Evolutionary conservation across 2,797 vertebrate species (phyloP).

Genomic region (Thunnus albacares): DNA sequence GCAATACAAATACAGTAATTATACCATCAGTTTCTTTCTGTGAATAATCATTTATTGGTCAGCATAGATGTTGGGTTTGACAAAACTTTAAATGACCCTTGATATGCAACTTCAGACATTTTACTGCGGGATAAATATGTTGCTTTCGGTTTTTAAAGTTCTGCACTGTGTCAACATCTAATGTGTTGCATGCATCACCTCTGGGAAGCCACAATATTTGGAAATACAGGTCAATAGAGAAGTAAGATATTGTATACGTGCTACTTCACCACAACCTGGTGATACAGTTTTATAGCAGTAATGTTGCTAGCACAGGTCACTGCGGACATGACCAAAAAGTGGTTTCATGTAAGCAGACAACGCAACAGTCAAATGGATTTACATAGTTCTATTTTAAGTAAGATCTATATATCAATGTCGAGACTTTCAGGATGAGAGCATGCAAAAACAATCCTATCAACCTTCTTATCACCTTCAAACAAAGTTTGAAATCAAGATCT

Average conservation of each 20-base stretch:
- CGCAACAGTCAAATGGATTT: background rate
- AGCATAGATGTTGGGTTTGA: background rate
- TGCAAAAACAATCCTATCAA: background rate
- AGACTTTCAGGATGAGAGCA: background rate
- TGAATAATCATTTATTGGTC: background rate
- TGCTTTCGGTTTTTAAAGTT: slow-evolving; percentile 3
- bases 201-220: slow-evolving; percentile 14
- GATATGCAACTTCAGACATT: background rate
- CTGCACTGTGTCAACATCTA: background rate
- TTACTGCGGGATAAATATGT: background rate
- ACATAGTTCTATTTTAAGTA: background rate
- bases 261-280: background rate
- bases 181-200: background rate
- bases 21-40: background rate
- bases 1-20: background rate
- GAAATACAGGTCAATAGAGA: slow-evolving; percentile 21
- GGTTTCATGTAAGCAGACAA: background rate
- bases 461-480: background rate
- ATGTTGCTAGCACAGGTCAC: background rate
- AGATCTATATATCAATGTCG: background rate
- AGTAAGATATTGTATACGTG: background rate
- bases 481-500: background rate
- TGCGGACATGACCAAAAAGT: background rate
- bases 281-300: background rate
- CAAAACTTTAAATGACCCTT: background rate